These are phyloP conservation scores for Oreonectes daqikongensis DNA, from an alignment of 2,797 vertebrate genomes.

Conservation along the genomic window DNA sequence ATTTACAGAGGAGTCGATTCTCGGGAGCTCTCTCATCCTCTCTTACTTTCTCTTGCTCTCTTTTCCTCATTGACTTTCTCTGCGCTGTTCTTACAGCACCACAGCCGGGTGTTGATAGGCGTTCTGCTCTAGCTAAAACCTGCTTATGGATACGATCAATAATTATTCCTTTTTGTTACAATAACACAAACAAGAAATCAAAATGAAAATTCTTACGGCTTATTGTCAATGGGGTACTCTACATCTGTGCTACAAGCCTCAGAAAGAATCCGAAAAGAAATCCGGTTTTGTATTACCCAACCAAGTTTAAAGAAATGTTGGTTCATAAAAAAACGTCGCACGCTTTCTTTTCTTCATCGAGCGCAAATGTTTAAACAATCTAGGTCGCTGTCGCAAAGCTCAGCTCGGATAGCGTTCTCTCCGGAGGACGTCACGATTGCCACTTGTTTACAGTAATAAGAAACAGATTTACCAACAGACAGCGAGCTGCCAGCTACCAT, in stretches of 20 bases:
- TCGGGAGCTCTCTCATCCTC: not conserved
- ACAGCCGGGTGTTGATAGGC: slow-evolving; percentile 18
- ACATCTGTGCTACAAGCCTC: not conserved
- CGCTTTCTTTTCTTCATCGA: slow-evolving; percentile 8
- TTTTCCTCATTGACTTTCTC: slow-evolving; percentile 40
- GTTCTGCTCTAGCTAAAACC: slow-evolving; percentile 21
- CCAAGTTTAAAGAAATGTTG: not conserved
- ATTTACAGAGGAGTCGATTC: slow-evolving; percentile 42
- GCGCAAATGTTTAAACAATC: slow-evolving; percentile 12
- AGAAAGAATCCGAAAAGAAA: not conserved
- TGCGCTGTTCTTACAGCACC: slow-evolving; percentile 28
- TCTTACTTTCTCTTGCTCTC: not conserved
- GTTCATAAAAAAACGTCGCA: slow-evolving; percentile 14
- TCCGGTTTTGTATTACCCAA: not conserved
- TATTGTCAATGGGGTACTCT: not conserved
- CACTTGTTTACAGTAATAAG: slow-evolving; percentile 42
- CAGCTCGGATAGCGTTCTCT: slow-evolving; percentile 4
- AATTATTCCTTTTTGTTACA: slow-evolving; percentile 21
- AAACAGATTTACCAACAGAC: slow-evolving; percentile 35
- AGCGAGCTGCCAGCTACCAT: slow-evolving; percentile 28
- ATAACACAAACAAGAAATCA: slow-evolving; percentile 13
- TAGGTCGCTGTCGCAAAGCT: not conserved
- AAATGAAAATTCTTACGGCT: not conserved
- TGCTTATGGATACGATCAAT: slow-evolving; percentile 34
- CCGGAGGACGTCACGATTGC: slow-evolving; percentile 5